Conservation (phyloP, 2,888 invertebrate genomes). For the Eristalis arbustorum region DNA sequence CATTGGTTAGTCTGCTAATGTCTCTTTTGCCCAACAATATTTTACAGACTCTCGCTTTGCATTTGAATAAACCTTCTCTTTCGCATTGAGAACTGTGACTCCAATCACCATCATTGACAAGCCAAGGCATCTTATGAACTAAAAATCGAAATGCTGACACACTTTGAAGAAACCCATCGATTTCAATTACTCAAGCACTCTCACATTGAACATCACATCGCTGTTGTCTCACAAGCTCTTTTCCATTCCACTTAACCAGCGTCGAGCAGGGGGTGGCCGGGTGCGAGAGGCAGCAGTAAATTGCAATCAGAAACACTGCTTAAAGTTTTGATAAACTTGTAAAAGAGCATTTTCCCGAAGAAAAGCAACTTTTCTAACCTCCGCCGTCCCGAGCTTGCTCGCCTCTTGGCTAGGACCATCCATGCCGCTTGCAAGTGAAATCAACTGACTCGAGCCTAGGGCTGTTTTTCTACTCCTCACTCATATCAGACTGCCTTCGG, state of each 20-base stretch:
- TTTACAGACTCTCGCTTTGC: no score
- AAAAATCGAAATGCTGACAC: conserved; percentile 17
- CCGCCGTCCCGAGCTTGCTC: background rate
- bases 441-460: conserved; percentile 64
- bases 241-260: background rate
- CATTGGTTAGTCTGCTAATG: no score
- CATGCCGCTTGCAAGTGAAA: conserved; percentile 50
- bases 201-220: background rate
- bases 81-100: no score
- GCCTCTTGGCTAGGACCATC: conserved; percentile 9
- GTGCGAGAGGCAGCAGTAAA: conserved; percentile 38
- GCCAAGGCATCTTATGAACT: background rate
- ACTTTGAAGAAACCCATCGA: conserved; percentile 16
- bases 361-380: conserved; percentile 46
- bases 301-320: conserved; percentile 68
- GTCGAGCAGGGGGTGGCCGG: background rate
- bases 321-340: conserved; percentile 70
- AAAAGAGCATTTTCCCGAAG: conserved; percentile 59
- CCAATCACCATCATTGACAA: no score
- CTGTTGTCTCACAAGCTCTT: conserved; percentile 5
- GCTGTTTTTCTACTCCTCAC: conserved; percentile 38
- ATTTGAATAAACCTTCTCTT: no score
- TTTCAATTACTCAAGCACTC: conserved; percentile 32
- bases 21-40: no score
- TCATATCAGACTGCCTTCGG: conserved; percentile 30